A percentile compares a stretch with the other conserved stretches of the same genome.
These are phyloP conservation scores for Enteromius unitaeniatus DNA, from an alignment of 2,797 vertebrate species.

Conservation along the genomic window DNA sequence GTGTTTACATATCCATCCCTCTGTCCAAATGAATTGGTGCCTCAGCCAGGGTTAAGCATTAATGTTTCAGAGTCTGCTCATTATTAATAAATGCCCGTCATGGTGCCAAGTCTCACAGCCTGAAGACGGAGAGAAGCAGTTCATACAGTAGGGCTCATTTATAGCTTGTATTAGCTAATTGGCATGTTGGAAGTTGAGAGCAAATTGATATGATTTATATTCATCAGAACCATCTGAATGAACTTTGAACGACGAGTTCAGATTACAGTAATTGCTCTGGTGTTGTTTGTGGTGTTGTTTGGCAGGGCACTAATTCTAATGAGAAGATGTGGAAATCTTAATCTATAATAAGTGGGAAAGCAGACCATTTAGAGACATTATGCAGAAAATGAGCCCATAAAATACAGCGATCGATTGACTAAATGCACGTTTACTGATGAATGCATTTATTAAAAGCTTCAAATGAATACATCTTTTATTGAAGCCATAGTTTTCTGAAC, in stretches of 20 bases:
- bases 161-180: background rate
- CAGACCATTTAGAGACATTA: background rate
- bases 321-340: background rate
- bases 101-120: background rate
- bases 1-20: background rate
- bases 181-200: background rate
- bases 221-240: background rate
- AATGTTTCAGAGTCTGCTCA: conserved; percentile 58
- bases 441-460: background rate
- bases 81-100: conserved; percentile 56
- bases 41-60: conserved; percentile 25
- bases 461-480: too few species aligned
- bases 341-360: background rate
- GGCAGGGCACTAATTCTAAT: background rate
- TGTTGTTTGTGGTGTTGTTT: background rate
- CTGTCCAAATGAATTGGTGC: background rate
- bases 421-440: background rate
- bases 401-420: background rate
- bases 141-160: background rate
- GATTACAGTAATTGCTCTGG: background rate
- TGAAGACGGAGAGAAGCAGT: background rate
- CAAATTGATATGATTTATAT: background rate
- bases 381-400: background rate
- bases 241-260: background rate
- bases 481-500: too few species aligned